Base-by-base conservation (phyloP, 2,113 vertebrate genomes). In the Lycaon pictus region DNA sequence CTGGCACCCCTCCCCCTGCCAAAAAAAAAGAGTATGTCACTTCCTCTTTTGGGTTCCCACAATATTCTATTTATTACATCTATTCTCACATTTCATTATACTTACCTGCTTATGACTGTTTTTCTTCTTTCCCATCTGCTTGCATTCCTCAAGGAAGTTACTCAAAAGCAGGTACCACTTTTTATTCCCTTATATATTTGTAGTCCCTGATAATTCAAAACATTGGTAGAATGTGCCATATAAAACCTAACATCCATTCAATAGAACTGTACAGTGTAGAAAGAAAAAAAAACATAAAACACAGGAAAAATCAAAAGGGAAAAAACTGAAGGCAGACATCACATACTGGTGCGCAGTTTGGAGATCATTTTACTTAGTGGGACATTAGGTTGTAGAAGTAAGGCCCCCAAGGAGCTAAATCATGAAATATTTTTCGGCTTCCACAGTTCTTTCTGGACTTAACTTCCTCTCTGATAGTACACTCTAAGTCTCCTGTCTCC, bases 171-270 rank as follows among this genome's bases (percentile, higher is more conserved):
- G 5, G 35, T 67, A 65, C 48, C 4, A 86, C 32, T 93, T 92
- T 86, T 85, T 11, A 84, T 92, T 88, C 48, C 74, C 53, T 80
- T 88, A 88, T n/a, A 69, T 20, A 72, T 71, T 71, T 96, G 60
- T 53, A 84, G 29, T 88, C 48, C 20, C 69, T 85, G 15, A 17
- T 80, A 95, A 86, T 76, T 96, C 56, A 62, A 95, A 92, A 89
- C 55, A 81, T 32, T 56, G 23, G n/a, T 95, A 55, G 35, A 83
- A 84, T 58, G 51, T 12, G 48, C 27, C 29, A 82, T 71, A n/a
- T 20, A 84, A 91, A 87, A 88, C 51, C 29, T 65, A 88, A 72
- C 16, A 58, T 84, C n/a, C 48, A 51, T 51, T 94, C 62, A 86
- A 19, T 13, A 63, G 65, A 93, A 29, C 20, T 67, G 48, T 71